Evolutionary conservation across 2,797 vertebrate genomes (phyloP).

Genomic region (Sphaeramia orbicularis): DNA sequence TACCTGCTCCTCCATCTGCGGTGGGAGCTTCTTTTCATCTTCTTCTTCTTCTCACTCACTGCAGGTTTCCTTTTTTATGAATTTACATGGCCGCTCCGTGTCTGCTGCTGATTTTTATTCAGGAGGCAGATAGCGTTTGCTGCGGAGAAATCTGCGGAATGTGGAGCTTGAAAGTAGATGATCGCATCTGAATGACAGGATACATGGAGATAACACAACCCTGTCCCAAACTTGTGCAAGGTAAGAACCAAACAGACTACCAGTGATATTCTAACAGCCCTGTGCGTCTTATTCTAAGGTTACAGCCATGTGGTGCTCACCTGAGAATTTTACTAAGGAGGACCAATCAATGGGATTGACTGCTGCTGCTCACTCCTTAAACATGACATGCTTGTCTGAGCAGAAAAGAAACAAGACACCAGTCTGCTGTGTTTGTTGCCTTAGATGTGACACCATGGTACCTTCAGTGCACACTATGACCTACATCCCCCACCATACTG

Average conservation of each 20-base stretch:
- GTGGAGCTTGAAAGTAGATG: slow-evolving; percentile 22
- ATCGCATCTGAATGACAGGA: slow-evolving; percentile 29
- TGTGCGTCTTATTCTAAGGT: neutral
- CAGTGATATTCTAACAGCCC: neutral
- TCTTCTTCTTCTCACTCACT: neutral
- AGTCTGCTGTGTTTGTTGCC: slow-evolving; percentile 13
- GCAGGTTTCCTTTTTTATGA: neutral
- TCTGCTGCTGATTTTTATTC: slow-evolving; percentile 1
- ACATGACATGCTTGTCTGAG: slow-evolving; percentile 24
- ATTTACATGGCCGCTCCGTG: slow-evolving; percentile 6
- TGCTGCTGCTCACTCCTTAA: slow-evolving; percentile 16
- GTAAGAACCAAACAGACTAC: slow-evolving; percentile 34
- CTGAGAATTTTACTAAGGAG: slow-evolving; percentile 45
- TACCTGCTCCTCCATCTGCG: neutral
- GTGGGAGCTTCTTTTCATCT: neutral
- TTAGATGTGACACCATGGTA: neutral
- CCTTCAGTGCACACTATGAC: neutral
- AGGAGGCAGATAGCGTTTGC: slow-evolving; percentile 4
- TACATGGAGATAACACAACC: slow-evolving; percentile 63
- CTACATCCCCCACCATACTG: neutral
- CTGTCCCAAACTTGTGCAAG: slow-evolving; percentile 53
- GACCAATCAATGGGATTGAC: slow-evolving; percentile 21
- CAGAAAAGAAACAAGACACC: slow-evolving; percentile 22
- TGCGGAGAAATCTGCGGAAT: slow-evolving; percentile 16
- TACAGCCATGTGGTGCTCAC: slow-evolving; percentile 26